Evolutionary conservation across 1,140 invertebrate species (phyloP), one percentile per base, ranked within the genome.

Genomic region (Drosophila rufa): DNA sequence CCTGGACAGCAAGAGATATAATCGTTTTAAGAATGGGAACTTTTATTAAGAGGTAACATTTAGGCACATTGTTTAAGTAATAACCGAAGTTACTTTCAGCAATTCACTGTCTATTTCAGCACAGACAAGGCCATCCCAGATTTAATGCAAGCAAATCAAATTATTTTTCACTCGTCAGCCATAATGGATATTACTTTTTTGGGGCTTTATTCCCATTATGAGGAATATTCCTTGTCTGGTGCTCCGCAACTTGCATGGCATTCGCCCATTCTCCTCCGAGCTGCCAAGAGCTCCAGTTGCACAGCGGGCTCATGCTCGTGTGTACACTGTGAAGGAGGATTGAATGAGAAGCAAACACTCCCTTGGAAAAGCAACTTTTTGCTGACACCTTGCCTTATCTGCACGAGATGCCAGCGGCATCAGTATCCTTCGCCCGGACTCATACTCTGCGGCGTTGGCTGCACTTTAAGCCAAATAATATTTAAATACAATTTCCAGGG

Each of bases 401-500:
- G 25, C 33, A 30, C 46, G 46, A 56, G 65, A 30, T 55, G 45
- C 61, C 60, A 51, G 47, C 36, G 55, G 55, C 66, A 66, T 59
- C 46, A 60, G 57, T 50, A 67, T 61, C 69, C 70, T 60, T 40
- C 36, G 46, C 27, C 36, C 33, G 53, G 42, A 56, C 50, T 58
- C 36, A 30, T 19, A 25, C 12, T 43, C 17, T 22, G 9, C 11
- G 33, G 50, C 6, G 12, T 19, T 15, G 43, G 15, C 15, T 81
- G 65, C 79, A 79, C 47, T 81, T 68, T 51, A 57, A 78, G 60
- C 55, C 36, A 68, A 69, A 78, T 79, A 80, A 64, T 81, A 87
- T 87, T 90, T 89, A 75, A 89, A 87, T 87, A 84, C 71, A 80
- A 89, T 67, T 71, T 53, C 55, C 55, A 47, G 45, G 45, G 58